Percentiles rank a stretch among this genome's conserved stretches.
phyloP scores from a whole-genome alignment of 2,113 vertebrate genomes.

The Columba janthina region DNA sequence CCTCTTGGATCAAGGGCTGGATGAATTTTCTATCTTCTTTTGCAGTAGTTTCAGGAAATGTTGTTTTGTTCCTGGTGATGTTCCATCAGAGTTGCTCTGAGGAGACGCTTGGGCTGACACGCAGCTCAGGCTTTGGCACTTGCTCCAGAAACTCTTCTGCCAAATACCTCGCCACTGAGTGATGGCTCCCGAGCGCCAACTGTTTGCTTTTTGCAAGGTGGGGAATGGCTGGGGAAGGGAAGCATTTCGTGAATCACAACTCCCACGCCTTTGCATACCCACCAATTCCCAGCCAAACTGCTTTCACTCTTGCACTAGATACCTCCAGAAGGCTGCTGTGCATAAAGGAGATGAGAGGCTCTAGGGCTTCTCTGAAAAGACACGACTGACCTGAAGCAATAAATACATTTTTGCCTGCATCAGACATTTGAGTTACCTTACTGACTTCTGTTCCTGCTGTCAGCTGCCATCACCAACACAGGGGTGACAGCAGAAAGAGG shows the following conservation, averaged over 20 bases:
- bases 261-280: not conserved
- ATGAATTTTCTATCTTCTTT: not conserved
- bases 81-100: not conserved
- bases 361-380: not conserved
- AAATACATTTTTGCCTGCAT: not conserved
- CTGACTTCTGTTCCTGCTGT: not conserved
- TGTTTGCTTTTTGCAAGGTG: not conserved
- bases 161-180: slow-evolving; percentile 1
- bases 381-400: not conserved
- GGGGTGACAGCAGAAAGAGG: not conserved
- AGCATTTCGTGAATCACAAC: slow-evolving; percentile 3
- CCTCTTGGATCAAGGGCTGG: not conserved
- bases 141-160: not conserved
- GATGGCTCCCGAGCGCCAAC: not conserved
- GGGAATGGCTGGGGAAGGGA: not conserved
- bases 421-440: not conserved
- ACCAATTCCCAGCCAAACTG: not conserved
- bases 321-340: not conserved
- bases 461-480: not conserved
- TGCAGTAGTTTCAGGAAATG: slow-evolving; percentile 3
- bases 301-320: not conserved
- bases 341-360: not conserved
- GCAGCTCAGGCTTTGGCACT: not conserved
- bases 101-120: not conserved
- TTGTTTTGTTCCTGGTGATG: slow-evolving; percentile 2